Conservation (phyloP, 1,140 invertebrate genomes). For the Archegozetes longisetosus region DNA sequence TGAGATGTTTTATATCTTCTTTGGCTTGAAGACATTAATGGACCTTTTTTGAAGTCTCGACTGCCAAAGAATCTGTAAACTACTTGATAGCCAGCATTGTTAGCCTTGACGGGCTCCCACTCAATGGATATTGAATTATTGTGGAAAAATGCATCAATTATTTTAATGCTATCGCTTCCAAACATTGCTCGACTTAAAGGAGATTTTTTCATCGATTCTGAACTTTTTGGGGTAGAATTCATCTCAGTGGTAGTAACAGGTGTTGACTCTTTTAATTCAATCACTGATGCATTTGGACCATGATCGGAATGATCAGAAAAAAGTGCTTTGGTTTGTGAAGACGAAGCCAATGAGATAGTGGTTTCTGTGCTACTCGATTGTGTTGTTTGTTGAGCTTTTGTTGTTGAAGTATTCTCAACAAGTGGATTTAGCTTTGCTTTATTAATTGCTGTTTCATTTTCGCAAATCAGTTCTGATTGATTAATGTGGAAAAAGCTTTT, state of each 20-base stretch:
- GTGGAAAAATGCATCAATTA: conserved; percentile 43
- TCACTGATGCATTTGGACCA: neutral
- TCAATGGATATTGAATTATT: conserved; percentile 57
- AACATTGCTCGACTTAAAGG: neutral
- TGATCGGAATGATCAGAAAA: neutral
- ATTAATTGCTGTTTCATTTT: conserved; percentile 15
- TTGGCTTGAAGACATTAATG: conserved; percentile 65
- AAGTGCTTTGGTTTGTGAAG: neutral
- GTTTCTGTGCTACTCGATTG: conserved; percentile 25
- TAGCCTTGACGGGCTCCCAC: conserved; percentile 63
- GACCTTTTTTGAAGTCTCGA: conserved; percentile 69
- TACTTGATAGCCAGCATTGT: conserved; percentile 69
- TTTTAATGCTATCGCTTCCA: conserved; percentile 23
- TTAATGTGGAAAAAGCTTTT: conserved; percentile 70
- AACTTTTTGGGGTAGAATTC: neutral
- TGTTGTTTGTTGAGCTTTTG: conserved; percentile 15
- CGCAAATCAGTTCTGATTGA: conserved; percentile 35
- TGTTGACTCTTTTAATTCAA: neutral
- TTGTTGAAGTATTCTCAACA: conserved; percentile 5
- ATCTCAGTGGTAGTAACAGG: neutral
- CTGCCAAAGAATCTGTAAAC: conserved; percentile 79
- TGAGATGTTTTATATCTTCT: conserved; percentile 76
- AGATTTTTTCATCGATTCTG: neutral
- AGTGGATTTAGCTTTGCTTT: neutral
- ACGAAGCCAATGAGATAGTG: conserved; percentile 16